Evolutionary conservation across 2,113 vertebrate genomes (phyloP).

Genomic region (Lathamus discolor): DNA sequence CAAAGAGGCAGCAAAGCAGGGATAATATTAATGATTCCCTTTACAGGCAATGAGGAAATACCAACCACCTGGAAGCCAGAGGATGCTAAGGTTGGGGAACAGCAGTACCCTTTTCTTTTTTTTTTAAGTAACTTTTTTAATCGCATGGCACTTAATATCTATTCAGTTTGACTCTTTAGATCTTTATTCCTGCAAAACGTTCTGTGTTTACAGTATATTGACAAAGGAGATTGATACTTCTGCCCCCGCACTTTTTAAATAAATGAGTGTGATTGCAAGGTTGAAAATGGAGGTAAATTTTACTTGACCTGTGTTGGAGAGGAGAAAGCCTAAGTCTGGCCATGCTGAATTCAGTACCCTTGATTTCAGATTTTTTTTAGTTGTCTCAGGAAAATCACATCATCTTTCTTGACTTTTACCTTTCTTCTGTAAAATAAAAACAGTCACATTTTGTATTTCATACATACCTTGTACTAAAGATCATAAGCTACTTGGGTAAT

Average conservation of each 20-base stretch:
- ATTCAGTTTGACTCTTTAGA: background rate
- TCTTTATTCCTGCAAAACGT: background rate
- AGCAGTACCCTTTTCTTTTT: background rate
- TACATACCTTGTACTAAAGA: background rate
- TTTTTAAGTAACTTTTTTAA: background rate
- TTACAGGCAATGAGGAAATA: background rate
- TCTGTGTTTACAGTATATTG: background rate
- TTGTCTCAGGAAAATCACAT: background rate
- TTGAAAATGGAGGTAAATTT: background rate
- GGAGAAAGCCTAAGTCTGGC: background rate
- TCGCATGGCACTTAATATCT: background rate
- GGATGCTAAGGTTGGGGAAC: background rate
- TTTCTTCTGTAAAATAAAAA: background rate
- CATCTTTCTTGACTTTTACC: background rate
- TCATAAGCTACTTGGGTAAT: background rate
- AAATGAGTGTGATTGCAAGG: background rate
- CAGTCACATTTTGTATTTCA: background rate
- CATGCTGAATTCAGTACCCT: background rate
- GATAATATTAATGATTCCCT: slow-evolving; percentile 16
- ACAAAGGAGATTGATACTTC: background rate
- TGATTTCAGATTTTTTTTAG: background rate
- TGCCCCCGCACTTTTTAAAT: accelerated
- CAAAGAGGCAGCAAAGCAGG: slow-evolving; percentile 14
- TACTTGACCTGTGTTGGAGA: background rate
- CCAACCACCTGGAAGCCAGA: background rate